Conservation (phyloP, 2,888 invertebrate species). For the Calliscelio sp. region DNA sequence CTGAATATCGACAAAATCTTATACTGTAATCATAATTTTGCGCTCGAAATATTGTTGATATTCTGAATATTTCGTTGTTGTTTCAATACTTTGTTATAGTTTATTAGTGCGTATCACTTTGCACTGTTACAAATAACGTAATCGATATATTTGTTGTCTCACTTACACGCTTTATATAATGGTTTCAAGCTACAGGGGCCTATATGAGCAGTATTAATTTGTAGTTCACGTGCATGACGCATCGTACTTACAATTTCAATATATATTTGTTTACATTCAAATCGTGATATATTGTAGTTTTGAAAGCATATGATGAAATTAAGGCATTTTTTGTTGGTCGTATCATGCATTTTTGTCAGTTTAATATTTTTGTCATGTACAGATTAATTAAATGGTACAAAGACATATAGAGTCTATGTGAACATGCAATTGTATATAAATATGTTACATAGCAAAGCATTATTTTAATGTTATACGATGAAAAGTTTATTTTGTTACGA, state of each 20-base stretch:
- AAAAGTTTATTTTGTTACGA: no score
- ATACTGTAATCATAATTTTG: background rate
- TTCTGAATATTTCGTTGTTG: background rate
- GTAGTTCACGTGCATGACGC: conserved; percentile 7
- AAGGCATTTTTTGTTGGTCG: no score
- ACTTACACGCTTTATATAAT: conserved; percentile 11
- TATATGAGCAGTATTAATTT: conserved; percentile 24
- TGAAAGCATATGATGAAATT: no score
- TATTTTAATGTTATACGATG: no score
- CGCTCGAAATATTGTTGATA: background rate
- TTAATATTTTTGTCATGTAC: no score
- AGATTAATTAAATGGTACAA: no score
- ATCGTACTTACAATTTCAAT: background rate
- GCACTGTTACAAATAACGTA: background rate
- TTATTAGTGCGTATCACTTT: background rate
- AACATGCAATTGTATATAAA: no score
- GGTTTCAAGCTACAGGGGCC: conserved; percentile 4
- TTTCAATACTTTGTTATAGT: background rate
- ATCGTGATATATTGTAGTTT: no score
- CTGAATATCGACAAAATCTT: background rate
- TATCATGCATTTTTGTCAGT: no score
- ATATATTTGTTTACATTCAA: background rate
- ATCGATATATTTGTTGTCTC: background rate
- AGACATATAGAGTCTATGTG: no score
- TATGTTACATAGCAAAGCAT: no score